Evolutionary conservation across 2,113 vertebrate species (phyloP), one percentile per base, ranked within the genome.

Genomic region (Tursiops truncatus): DNA sequence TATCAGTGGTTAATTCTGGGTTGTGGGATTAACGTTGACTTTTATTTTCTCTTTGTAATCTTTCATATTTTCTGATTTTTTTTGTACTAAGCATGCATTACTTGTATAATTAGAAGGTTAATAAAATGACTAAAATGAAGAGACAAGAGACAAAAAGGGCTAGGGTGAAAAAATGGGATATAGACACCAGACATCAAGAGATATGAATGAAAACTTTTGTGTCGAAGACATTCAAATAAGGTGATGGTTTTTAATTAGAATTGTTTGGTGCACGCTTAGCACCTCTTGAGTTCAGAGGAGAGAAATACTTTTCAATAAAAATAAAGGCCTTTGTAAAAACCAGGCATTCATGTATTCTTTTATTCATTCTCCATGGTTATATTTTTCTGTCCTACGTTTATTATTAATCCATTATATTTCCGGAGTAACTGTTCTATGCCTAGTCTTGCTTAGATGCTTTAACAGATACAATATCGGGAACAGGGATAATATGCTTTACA

Each of bases 261-360:
- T 87, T 31, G 8, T 84, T 74, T 70, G 41, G 63, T 67, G 26
- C 4, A 74, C 36, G 0, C 15, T 85, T 87, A 91, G 60, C 2
- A 73, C 81, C 91, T 91, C 70, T 95, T 93, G 77, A 93, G 23
- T 81, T 83, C 21, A 79, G 17, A 36, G 71, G 28, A 95, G 83
- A 87, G 25, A 84, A 93, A 60, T 44, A 18, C 33, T 82, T 95
- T 47, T 33, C 36, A 76, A 17, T 15, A 41, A 47, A 89, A 36
- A n/a, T n/a, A 56, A 58, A 36, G n/a, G 0, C 18, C 5, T 89
- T 76, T 79, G 11, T 13, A 62, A 83, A 81, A 77, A 44, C 17
- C 8, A 65, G 26, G 33, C 10, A 9, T 87, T 73, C 0, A 36
- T 71, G 88, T 84, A 70, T 90, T 93, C 25, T 94, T 90, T 65